Evolutionary conservation across 2,797 vertebrate genomes (phyloP).

Genomic region (Malacoraja senta): DNA sequence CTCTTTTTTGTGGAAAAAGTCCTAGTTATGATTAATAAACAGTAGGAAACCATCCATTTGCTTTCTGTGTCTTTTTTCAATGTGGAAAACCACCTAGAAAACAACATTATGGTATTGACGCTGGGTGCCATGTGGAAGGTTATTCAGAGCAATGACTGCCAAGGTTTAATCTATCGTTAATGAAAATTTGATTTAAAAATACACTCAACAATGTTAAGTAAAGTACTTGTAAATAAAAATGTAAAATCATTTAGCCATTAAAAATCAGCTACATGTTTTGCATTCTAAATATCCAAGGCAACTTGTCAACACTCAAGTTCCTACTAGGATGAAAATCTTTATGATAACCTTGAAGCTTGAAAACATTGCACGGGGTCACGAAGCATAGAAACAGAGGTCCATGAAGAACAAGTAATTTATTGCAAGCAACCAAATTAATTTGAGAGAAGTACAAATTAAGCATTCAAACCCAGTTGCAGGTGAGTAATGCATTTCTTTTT

Average conservation of each 20-base stretch:
- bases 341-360: neutral
- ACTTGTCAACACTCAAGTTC: neutral
- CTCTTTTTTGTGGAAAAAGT: constrained; percentile 40
- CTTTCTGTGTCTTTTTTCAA: neutral
- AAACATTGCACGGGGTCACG: neutral
- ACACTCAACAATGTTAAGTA: neutral
- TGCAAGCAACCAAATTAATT: neutral
- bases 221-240: neutral
- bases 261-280: neutral
- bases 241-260: neutral
- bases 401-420: neutral
- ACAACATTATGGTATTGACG: neutral
- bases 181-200: neutral
- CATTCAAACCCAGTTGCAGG: neutral
- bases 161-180: neutral
- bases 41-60: constrained; percentile 31
- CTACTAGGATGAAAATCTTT: neutral
- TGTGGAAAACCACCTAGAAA: neutral
- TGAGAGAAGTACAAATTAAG: neutral
- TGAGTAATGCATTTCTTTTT: neutral
- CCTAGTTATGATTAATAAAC: constrained; percentile 39
- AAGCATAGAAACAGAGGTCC: neutral
- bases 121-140: neutral
- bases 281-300: neutral
- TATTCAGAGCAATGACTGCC: neutral